Evolutionary conservation across 2,888 invertebrate genomes (phyloP).

Genomic region (Cabera pusaria): DNA sequence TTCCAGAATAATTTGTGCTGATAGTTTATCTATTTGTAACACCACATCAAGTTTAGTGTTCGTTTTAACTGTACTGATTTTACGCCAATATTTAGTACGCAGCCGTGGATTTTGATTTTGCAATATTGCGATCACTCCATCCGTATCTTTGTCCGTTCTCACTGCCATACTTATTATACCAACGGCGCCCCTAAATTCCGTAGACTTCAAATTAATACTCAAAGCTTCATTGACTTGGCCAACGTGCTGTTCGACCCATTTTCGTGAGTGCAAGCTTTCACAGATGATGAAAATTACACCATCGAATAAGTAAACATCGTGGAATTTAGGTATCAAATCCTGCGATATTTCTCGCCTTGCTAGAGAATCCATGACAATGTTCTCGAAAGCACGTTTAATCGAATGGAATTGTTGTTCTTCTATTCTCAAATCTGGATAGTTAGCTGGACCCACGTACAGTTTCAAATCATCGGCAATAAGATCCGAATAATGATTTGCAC

Average conservation of each 20-base stretch:
- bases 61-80: constrained; percentile 56
- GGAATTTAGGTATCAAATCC: constrained; percentile 53
- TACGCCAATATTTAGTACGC: constrained; percentile 70
- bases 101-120: constrained; percentile 65
- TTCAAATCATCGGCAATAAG: constrained; percentile 68
- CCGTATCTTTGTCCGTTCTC: constrained; percentile 51
- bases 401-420: constrained; percentile 58
- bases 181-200: constrained; percentile 72
- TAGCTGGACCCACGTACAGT: constrained; percentile 63
- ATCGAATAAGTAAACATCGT: constrained; percentile 71
- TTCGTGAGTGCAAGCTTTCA: constrained; percentile 49
- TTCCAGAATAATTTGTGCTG: constrained; percentile 64
- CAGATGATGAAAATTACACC: constrained; percentile 74
- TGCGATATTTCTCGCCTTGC: constrained; percentile 38
- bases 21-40: constrained; percentile 69
- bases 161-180: constrained; percentile 68
- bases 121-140: constrained; percentile 55
- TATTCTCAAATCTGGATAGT: constrained; percentile 66
- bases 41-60: constrained; percentile 59
- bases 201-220: constrained; percentile 54
- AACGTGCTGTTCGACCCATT: constrained; percentile 57
- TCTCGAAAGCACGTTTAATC: constrained; percentile 59
- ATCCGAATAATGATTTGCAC: constrained; percentile 66
- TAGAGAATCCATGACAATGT: constrained; percentile 46
- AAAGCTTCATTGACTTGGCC: constrained; percentile 45